A percentile compares a stretch with the other conserved stretches of the same genome.
Evolutionary conservation across 2,113 vertebrate species (phyloP).

Genomic region (Sander vitreus): DNA sequence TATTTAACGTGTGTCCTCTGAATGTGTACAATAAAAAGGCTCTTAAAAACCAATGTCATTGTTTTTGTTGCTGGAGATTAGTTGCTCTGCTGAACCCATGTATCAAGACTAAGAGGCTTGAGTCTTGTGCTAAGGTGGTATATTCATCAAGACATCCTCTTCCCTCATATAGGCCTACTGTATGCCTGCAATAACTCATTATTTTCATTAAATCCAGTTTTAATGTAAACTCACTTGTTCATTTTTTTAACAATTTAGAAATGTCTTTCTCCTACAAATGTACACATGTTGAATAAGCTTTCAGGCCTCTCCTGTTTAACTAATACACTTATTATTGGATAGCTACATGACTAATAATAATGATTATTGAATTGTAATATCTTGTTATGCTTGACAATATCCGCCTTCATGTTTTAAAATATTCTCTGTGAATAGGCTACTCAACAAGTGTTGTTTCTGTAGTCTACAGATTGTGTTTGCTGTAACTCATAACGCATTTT

Average conservation of each 20-base stretch:
- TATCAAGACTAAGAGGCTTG: constrained; percentile 64
- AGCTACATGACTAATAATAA: not conserved
- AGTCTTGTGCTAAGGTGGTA: not conserved
- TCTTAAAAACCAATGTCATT: not conserved
- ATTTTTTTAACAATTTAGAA: too few relatives aligned
- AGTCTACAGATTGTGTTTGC: not conserved
- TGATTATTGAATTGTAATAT: not conserved
- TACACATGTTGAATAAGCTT: too few relatives aligned
- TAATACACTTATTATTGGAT: not conserved
- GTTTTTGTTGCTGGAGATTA: constrained; percentile 35
- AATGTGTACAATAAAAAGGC: not conserved
- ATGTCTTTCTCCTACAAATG: not conserved
- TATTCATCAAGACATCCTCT: not conserved
- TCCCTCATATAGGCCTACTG: not conserved
- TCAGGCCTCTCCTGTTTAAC: not conserved
- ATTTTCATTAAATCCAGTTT: not conserved
- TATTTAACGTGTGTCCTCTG: not conserved
- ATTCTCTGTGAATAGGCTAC: not conserved
- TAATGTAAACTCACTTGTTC: not conserved
- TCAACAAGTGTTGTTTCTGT: not conserved
- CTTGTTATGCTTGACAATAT: not conserved
- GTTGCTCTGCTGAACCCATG: not conserved
- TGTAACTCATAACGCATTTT: not conserved
- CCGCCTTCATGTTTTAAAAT: not conserved
- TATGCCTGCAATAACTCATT: not conserved